Evolutionary conservation across 2,113 vertebrate genomes (phyloP).

Genomic region (Centropus unirufus): DNA sequence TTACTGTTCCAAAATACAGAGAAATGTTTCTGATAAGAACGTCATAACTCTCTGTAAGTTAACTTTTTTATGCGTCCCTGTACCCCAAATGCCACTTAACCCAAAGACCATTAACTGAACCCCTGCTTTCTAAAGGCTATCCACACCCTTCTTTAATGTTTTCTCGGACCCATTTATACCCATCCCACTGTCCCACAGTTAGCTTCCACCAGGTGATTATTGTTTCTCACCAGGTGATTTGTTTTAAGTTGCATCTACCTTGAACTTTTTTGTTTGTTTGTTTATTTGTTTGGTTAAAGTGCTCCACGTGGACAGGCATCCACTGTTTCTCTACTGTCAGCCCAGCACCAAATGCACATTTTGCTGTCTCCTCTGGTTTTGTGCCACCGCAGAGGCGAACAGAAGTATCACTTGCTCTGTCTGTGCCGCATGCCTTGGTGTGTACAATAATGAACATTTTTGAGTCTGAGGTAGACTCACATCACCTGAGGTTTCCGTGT

Average conservation of each 20-base stretch:
- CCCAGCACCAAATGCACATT: not conserved
- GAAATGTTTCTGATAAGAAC: not conserved
- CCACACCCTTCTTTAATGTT: not conserved
- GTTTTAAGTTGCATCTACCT: not conserved
- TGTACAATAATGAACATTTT: not conserved
- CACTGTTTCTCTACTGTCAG: not conserved
- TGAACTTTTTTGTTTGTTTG: not conserved
- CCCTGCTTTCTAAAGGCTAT: not conserved
- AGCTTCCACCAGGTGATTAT: not conserved
- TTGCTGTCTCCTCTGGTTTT: not conserved
- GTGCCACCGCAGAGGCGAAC: not conserved
- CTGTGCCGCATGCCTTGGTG: not conserved
- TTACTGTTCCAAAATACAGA: not conserved
- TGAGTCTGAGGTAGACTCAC: not conserved
- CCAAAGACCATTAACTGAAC: not conserved
- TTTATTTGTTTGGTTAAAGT: not conserved
- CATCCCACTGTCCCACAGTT: no score
- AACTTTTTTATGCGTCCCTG: not conserved
- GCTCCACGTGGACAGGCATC: not conserved
- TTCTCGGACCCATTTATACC: not conserved
- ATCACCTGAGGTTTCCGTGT: not conserved
- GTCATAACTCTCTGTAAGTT: not conserved
- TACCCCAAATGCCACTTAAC: not conserved
- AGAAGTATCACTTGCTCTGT: not conserved
- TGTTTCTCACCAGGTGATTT: not conserved